Conservation (phyloP, 2,797 vertebrate species). For the Phataginus tricuspis region DNA sequence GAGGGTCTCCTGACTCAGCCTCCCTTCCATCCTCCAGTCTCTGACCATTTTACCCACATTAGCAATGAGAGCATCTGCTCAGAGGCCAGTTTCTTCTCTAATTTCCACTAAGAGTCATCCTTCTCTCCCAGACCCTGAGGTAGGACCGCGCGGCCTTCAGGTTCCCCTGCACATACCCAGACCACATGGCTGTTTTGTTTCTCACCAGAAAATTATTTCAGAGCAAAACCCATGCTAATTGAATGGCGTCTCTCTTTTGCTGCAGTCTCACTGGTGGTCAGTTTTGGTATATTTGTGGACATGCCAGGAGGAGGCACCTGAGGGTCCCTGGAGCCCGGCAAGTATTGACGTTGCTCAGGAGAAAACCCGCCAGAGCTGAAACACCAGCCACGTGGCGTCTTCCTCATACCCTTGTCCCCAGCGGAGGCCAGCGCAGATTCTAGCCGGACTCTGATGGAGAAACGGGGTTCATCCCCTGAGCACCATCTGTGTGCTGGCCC, state of each 20-base stretch:
- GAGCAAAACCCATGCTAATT: not conserved
- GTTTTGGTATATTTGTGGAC: not conserved
- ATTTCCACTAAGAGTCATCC: too few relatives aligned
- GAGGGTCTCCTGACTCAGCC: too few relatives aligned
- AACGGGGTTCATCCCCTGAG: rapidly evolving
- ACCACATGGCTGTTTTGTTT: rapidly evolving
- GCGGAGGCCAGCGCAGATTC: rapidly evolving
- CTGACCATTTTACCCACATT: too few relatives aligned
- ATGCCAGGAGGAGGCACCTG: not conserved
- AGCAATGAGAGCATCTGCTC: too few relatives aligned
- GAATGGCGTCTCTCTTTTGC: not conserved
- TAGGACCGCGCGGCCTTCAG: not conserved
- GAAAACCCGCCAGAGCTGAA: rapidly evolving
- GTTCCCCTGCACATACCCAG: rapidly evolving
- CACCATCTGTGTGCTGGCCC: rapidly evolving
- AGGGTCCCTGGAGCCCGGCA: rapidly evolving
- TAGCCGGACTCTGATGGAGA: not conserved
- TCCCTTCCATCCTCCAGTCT: not conserved
- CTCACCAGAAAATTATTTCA: not conserved
- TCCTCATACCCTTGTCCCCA: not conserved
- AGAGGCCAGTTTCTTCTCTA: not conserved
- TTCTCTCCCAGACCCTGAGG: not conserved
- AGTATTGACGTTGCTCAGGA: too few relatives aligned
- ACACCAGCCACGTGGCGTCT: rapidly evolving
- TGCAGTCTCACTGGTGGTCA: not conserved